Evolutionary conservation across 2,888 invertebrate genomes (phyloP), one percentile per base, ranked within the genome.

Genomic region (Yponomeuta sedellus): DNA sequence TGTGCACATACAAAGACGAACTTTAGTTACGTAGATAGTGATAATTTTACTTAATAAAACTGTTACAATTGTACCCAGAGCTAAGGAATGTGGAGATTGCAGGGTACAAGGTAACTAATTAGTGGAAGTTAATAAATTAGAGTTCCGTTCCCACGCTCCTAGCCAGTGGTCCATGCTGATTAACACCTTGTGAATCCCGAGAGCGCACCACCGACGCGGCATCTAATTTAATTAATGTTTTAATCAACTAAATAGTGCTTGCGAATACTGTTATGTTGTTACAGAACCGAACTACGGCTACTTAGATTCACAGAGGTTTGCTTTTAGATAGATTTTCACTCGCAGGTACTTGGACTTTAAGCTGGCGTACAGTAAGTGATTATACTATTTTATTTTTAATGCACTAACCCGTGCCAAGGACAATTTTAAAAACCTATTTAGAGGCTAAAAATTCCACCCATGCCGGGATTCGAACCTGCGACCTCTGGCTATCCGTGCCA

Each of bases 191-290:
- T 22, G 20, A 63, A 20, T 3, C 63, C 63, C 63, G 44, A 62
- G 62, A 39, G 67, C 71, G 69, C 71, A 71, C 72, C 69, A 71
- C 73, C 75, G 16, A 34, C 19, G 58, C 20, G 12, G 20, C 19
- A 74, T 75, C 78, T 85, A 83, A 87, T 88, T 85, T 76, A 86
- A 83, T 89, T 85, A 87, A 85, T 78, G 80, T 78, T 80, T 85
- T 82, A 85, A 87, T 84, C 79, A 85, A 78, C 78, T 82, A 86
- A 86, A 81, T 82, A 81, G 77, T 72, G 67, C 34, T 61, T 20
- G 59, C 59, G 8, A 59, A 19, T 59, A 59, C 59, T 25, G 20
- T 12, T 59, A 52, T 12, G 44, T 16, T 52, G 44, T 52, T 52
- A 52, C 44, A 52, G 16, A 16, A 52, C 44, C 44, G 16, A 52